Percentiles rank a stretch among this genome's conserved stretches.
These are phyloP conservation scores for Nemoura dubitans DNA, from an alignment of 2,888 invertebrate species.

Conservation along the genomic window DNA sequence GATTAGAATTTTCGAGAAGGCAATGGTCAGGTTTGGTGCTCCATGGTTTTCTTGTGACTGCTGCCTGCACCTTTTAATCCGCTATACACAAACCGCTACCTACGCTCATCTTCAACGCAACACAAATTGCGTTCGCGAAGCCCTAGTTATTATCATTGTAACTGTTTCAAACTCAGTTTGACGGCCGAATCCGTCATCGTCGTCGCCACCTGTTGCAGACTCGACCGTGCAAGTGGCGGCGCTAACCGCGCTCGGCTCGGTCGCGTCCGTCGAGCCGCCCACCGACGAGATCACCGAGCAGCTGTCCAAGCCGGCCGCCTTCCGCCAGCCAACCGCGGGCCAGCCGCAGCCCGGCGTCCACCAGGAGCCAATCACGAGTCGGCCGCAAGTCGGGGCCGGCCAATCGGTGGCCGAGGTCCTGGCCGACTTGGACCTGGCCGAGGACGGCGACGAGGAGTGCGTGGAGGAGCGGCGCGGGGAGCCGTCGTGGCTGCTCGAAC, in stretches of 20 bases:
- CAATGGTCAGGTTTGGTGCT: too few relatives aligned
- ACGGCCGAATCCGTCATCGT: too few relatives aligned
- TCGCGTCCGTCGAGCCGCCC: slow-evolving; percentile 59
- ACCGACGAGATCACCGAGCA: slow-evolving; percentile 47
- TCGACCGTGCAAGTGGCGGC: slow-evolving; percentile 77
- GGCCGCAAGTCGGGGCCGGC: neutral
- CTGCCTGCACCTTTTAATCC: too few relatives aligned
- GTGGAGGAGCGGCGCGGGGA: neutral
- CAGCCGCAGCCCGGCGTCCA: neutral
- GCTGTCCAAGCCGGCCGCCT: slow-evolving; percentile 13
- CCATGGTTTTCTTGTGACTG: too few relatives aligned
- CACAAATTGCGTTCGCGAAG: too few relatives aligned
- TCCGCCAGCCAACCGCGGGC: neutral
- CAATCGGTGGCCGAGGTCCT: neutral
- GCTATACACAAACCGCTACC: too few relatives aligned
- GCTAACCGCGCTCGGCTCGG: slow-evolving; percentile 76
- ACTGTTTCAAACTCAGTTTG: too few relatives aligned
- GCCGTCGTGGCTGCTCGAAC: slow-evolving; percentile 47
- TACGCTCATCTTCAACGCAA: too few relatives aligned
- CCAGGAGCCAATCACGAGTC: too few relatives aligned
- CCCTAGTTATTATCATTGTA: too few relatives aligned
- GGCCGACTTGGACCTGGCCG: slow-evolving; percentile 24
- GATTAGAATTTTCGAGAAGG: too few relatives aligned
- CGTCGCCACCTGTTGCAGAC: too few relatives aligned
- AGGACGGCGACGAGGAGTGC: slow-evolving; percentile 2